Conservation (phyloP, 2,888 invertebrate species). For the Drosophila subsilvestris region DNA sequence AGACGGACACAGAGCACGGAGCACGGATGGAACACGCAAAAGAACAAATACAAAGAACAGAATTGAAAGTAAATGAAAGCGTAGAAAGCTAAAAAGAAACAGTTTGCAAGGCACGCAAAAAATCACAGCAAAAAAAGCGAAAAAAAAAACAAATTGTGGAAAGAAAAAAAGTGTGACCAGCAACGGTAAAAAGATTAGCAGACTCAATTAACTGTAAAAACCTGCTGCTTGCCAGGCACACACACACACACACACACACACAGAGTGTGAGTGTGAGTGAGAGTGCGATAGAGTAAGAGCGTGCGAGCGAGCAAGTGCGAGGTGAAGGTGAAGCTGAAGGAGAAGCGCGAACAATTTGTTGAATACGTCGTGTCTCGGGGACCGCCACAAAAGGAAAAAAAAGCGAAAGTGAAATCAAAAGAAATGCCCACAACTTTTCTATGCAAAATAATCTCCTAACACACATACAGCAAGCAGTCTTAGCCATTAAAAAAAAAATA, state of each 20-base stretch:
- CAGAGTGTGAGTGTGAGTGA: constrained; percentile 5
- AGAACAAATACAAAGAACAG: constrained; percentile 27
- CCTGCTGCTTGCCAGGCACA: constrained; percentile 39
- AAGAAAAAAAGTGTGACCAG: constrained; percentile 32
- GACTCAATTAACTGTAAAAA: constrained; percentile 71
- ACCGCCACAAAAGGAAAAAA: constrained; percentile 36
- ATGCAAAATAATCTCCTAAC: constrained; percentile 20
- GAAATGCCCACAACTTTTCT: constrained; percentile 28
- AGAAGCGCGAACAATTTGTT: constrained; percentile 74
- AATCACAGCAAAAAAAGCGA: constrained; percentile 16
- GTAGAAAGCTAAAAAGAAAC: constrained; percentile 17
- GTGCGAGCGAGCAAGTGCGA: constrained; percentile 28
- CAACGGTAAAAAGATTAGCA: constrained; percentile 35
- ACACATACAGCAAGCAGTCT: not conserved
- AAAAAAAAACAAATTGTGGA: constrained; percentile 9
- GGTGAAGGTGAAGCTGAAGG: constrained; percentile 48
- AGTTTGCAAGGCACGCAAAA: constrained; percentile 40
- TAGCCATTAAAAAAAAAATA: constrained; percentile 9
- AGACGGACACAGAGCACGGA: constrained; percentile 64
- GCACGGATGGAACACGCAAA: constrained; percentile 67
- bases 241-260: constrained; percentile 18
- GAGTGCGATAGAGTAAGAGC: constrained; percentile 32
- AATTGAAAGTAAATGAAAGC: constrained; percentile 27
- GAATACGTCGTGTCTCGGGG: constrained; percentile 57
- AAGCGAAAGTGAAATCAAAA: constrained; percentile 67